These are phyloP conservation scores for Leucozona laternaria DNA, from an alignment of 2,888 invertebrate species.

Conservation along the genomic window DNA sequence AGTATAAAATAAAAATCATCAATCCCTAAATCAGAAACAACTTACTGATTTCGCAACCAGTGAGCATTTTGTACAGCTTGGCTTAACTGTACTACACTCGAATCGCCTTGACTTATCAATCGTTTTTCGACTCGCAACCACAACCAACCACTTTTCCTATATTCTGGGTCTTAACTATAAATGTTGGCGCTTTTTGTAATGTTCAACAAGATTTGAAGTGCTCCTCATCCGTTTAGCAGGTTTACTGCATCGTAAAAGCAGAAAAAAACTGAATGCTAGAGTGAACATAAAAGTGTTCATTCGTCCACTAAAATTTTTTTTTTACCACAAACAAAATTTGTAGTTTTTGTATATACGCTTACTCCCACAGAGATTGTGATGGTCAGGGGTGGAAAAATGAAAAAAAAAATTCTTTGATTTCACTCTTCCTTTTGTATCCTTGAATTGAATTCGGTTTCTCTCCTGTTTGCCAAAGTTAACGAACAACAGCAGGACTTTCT, in stretches of 20 bases:
- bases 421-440: conserved; percentile 16
- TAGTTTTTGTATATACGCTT: not conserved
- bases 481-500: conserved; percentile 52
- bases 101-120: conserved; percentile 44
- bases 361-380: not conserved
- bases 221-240: conserved; percentile 56
- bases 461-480: conserved; percentile 14
- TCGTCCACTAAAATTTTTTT: conserved; percentile 53
- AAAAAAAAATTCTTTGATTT: conserved; percentile 43
- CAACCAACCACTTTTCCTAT: not conserved
- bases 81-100: conserved; percentile 19
- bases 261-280: conserved; percentile 45
- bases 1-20: conserved; percentile 40
- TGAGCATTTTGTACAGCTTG: conserved; percentile 51
- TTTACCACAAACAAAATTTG: conserved; percentile 28
- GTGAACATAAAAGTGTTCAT: conserved; percentile 59
- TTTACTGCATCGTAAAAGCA: conserved; percentile 61
- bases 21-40: conserved; percentile 58
- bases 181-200: conserved; percentile 50
- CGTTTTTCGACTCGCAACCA: conserved; percentile 21
- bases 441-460: conserved; percentile 45
- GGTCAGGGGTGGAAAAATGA: not conserved
- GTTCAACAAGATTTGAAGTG: conserved; percentile 49
- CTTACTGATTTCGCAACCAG: conserved; percentile 65
- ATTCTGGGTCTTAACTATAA: conserved; percentile 1